phyloP scores from a whole-genome alignment of 2,888 invertebrate genomes.

The Drosophila basisetae region DNA sequence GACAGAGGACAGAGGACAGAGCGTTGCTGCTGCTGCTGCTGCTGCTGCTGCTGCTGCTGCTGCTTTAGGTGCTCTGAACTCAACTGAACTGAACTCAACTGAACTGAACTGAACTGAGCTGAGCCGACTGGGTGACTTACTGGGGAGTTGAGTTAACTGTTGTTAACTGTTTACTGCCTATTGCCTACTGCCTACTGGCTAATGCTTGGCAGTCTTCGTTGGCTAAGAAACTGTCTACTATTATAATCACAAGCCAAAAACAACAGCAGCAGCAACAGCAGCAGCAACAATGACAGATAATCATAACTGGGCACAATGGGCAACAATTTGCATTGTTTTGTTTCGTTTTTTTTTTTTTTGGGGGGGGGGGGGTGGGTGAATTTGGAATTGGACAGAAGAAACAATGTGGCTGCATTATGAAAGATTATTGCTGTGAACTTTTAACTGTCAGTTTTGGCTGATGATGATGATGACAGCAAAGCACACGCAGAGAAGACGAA shows the following conservation, averaged over 20 bases:
- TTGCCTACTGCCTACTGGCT: conserved; percentile 15
- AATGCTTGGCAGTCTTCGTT: conserved; percentile 30
- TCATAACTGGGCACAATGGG: conserved; percentile 75
- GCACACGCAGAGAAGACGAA: neutral
- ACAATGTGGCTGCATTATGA: conserved; percentile 64
- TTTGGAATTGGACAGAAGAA: conserved; percentile 15
- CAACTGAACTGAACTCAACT: conserved; percentile 60
- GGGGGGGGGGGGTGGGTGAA: neutral
- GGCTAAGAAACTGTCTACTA: conserved; percentile 47
- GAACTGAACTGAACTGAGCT: conserved; percentile 48
- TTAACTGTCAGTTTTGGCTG: conserved; percentile 34
- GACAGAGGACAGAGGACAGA: conserved; percentile 19
- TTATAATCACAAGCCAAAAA: conserved; percentile 39
- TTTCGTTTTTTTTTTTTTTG: neutral
- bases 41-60: conserved; percentile 17
- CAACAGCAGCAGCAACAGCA: conserved; percentile 30
- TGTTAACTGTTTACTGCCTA: conserved; percentile 17
- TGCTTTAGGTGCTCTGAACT: conserved; percentile 69
- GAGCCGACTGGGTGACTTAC: conserved; percentile 59
- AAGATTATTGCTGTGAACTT: conserved; percentile 70
- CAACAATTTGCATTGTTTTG: conserved; percentile 66
- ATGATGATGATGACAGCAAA: conserved; percentile 2
- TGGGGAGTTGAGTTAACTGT: conserved; percentile 31
- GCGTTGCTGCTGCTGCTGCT: neutral
- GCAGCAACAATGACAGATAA: conserved; percentile 66